Evolutionary conservation across 1,140 invertebrate genomes (phyloP).

Genomic region (Drosophila grimshawi): DNA sequence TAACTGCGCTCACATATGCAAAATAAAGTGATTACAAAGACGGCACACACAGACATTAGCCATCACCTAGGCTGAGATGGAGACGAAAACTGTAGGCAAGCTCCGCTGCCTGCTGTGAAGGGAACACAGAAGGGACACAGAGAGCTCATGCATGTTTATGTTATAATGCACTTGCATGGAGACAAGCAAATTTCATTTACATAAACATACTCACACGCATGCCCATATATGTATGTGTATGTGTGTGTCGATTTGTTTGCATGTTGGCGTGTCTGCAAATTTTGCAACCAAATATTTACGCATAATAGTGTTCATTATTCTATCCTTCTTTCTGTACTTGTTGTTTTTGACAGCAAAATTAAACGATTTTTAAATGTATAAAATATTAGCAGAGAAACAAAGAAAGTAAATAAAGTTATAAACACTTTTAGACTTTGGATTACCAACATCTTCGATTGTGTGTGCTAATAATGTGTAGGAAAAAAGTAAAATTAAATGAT

Average conservation of each 20-base stretch:
- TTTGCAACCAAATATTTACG: conserved; percentile 63
- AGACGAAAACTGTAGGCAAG: neutral
- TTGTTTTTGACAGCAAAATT: neutral
- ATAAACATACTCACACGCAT: conserved; percentile 55
- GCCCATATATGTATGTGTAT: conserved; percentile 13
- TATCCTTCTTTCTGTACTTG: neutral
- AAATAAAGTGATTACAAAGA: conserved; percentile 79
- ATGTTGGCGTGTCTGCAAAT: conserved; percentile 37
- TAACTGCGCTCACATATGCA: conserved; percentile 73
- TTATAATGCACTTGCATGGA: conserved; percentile 67
- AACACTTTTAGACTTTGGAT: too few species aligned
- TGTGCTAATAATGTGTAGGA: too few species aligned
- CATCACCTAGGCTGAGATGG: neutral
- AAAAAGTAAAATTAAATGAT: too few species aligned
- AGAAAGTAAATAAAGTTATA: too few species aligned
- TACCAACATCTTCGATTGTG: too few species aligned
- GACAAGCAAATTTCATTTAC: conserved; percentile 69
- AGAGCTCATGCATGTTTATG: conserved; percentile 65
- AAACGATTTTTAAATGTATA: neutral
- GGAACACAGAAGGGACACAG: neutral
- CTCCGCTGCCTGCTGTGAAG: neutral
- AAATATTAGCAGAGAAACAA: neutral
- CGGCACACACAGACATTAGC: conserved; percentile 49
- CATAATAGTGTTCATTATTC: conserved; percentile 14
- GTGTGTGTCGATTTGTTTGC: conserved; percentile 52